Evolutionary conservation across 2,888 invertebrate genomes (phyloP), one percentile per base, ranked within the genome.

Genomic region (Erebia epiphron): DNA sequence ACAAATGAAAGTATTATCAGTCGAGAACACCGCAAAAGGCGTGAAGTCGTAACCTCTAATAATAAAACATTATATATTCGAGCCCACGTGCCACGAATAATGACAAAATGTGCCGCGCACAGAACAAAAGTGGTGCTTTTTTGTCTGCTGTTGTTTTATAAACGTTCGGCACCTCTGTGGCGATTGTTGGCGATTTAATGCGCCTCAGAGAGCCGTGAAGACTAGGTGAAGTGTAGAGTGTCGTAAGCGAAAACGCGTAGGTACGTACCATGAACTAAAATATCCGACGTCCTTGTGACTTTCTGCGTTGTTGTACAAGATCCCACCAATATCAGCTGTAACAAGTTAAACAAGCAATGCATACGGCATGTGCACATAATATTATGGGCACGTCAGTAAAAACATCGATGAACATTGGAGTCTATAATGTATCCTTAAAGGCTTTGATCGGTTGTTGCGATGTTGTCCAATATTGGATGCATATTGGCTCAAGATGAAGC

Each of bases 51-150:
- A 89, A 90, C 87, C 82, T 82, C 79, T 84, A 86, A 89, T 88
- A 89, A 91, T 92, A 91, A 92, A 92, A 90, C 86, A 91, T 92
- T 92, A 92, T 90, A 84, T 92, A 93, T 93, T 92, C 92, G 85
- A 83, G 83, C 79, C 93, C 93, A 92, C 92, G 92, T 88, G 92
- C 90, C 89, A 75, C 82, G 85, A 83, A 88, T 89, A 90, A 89
- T 89, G 91, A 90, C 90, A 85, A 86, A 89, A 88, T 83, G 72
- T 60, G 84, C 81, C 84, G 85, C 84, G 84, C 84, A 80, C 73
- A 84, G 86, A 90, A 91, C 91, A 91, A 90, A 89, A 90, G 89
- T 88, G 78, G 10, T 81, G 78, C 79, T 82, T 87, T 89, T 86
- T 88, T 86, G 82, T 78, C 76, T 75, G 72, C 73, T 74, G 77